A percentile compares a stretch with the other conserved stretches of the same genome.
These are phyloP conservation scores for Gorsachius goisagi DNA, from an alignment of 2,113 vertebrate genomes.

Conservation along the genomic window DNA sequence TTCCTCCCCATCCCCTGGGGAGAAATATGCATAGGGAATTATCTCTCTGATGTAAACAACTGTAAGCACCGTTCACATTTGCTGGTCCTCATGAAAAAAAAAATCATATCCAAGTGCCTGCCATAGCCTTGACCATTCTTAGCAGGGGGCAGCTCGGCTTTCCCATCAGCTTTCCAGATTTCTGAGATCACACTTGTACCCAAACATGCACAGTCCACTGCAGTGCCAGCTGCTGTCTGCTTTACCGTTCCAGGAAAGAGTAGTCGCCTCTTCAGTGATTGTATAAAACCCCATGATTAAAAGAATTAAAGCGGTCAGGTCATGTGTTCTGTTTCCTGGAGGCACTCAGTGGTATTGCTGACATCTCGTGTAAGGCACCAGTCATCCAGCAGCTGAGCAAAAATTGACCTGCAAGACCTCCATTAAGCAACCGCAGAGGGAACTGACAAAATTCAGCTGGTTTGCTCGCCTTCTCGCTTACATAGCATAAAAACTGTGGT, in stretches of 20 bases:
- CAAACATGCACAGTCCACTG: not conserved
- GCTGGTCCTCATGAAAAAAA: not conserved
- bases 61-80: slow-evolving; percentile 19
- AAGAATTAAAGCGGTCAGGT: slow-evolving; percentile 23
- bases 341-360: slow-evolving; percentile 58
- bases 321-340: slow-evolving; percentile 16
- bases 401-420: not conserved
- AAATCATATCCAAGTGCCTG: not conserved
- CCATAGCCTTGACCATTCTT: not conserved
- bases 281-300: not conserved
- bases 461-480: not conserved
- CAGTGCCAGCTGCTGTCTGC: slow-evolving; percentile 4
- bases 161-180: not conserved
- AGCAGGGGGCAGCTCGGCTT: not conserved
- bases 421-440: not conserved
- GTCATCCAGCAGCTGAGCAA: not conserved
- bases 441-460: not conserved
- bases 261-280: not conserved
- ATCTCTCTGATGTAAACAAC: slow-evolving; percentile 20
- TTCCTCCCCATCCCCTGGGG: not conserved
- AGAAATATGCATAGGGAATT: not conserved
- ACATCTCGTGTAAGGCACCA: slow-evolving; percentile 62
- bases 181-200: not conserved
- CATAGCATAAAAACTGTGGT: not conserved
- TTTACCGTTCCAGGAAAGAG: not conserved